Evolutionary conservation across 2,797 vertebrate genomes (phyloP), one percentile per base, ranked within the genome.

Genomic region (Acanthurus lineatus): DNA sequence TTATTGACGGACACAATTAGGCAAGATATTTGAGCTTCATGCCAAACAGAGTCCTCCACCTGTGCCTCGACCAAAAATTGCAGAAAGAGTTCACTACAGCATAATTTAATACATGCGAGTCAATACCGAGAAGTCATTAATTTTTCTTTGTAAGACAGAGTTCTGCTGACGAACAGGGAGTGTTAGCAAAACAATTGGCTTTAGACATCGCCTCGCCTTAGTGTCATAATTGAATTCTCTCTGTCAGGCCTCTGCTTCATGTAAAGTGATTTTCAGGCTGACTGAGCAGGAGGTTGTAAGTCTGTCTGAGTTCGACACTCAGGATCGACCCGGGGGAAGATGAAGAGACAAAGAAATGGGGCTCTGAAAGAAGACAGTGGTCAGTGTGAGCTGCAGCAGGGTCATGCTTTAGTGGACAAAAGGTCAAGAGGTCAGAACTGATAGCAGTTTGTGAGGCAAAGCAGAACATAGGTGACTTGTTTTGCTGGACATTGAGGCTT

Each of bases 221-320:
- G 69, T 76, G 65, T 80, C 51, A 53, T 78, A 49, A 83, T 86
- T 86, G 66, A 72, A 82, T 90, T 82, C 70, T 32, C 53, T 62
- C 40, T 69, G 40, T 63, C 20, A 10, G 22, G 72, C 20, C 58
- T 67, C 45, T 20, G 72, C 64, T 56, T 59, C 10, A 28, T 44
- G 67, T 61, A 44, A 77, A 81, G 77, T 86, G 79, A 85, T 91
- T 90, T 91, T 87, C 79, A 60, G 86, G 73, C 42, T 75, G 86
- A 68, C 48, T 73, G 76, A 87, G 74, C 81, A 79, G 56, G 47
- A 63, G 58, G 85, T 64, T 84, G 72, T 90, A 88, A 82, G 67
- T 89, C 88, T 89, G 76, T 73, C 77, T 7, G 17, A 44, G 28
- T 57, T 28, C 4, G 60, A 81, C 74, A 45, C 51, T 84, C 60